Percentiles rank a stretch among this genome's conserved stretches.
These are phyloP conservation scores for Lycia hirtaria DNA, from an alignment of 2,888 invertebrate genomes.

Conservation along the genomic window DNA sequence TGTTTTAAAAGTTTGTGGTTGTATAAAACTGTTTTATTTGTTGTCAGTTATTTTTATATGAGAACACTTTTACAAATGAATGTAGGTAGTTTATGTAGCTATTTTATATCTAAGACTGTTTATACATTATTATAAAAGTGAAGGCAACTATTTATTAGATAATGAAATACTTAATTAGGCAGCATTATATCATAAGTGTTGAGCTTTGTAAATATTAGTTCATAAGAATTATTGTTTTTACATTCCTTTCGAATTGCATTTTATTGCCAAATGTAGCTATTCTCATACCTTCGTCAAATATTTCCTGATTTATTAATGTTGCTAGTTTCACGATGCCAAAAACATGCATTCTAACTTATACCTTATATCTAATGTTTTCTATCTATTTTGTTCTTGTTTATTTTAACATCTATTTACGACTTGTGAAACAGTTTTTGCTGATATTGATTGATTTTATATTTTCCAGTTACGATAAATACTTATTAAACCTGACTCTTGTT, in stretches of 20 bases:
- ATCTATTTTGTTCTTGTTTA: slow-evolving; percentile 2
- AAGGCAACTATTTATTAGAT: slow-evolving; percentile 23
- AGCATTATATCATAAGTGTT: slow-evolving; percentile 9
- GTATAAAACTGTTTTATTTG: background rate
- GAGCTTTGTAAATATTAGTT: slow-evolving; percentile 28
- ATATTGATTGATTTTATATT: background rate
- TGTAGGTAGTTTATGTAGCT: slow-evolving; percentile 3
- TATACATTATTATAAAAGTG: background rate
- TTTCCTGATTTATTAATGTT: background rate
- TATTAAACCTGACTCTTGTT: no score
- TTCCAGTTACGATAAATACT: slow-evolving; percentile 5
- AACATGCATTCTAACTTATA: slow-evolving; percentile 1
- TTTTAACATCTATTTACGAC: background rate
- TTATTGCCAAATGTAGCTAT: slow-evolving; percentile 4
- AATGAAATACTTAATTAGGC: slow-evolving; percentile 13
- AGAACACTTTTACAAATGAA: slow-evolving; percentile 11
- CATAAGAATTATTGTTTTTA: slow-evolving; percentile 28
- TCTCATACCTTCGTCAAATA: background rate
- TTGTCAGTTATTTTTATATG: slow-evolving; percentile 8
- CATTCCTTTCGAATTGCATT: slow-evolving; percentile 17
- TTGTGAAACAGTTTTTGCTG: background rate
- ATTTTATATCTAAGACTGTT: slow-evolving; percentile 15
- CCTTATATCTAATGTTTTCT: background rate
- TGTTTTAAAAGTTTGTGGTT: background rate
- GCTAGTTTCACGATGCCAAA: background rate